Evolutionary conservation across 2,113 vertebrate species (phyloP), one percentile per base, ranked within the genome.

Genomic region (Podarcis cretensis): DNA sequence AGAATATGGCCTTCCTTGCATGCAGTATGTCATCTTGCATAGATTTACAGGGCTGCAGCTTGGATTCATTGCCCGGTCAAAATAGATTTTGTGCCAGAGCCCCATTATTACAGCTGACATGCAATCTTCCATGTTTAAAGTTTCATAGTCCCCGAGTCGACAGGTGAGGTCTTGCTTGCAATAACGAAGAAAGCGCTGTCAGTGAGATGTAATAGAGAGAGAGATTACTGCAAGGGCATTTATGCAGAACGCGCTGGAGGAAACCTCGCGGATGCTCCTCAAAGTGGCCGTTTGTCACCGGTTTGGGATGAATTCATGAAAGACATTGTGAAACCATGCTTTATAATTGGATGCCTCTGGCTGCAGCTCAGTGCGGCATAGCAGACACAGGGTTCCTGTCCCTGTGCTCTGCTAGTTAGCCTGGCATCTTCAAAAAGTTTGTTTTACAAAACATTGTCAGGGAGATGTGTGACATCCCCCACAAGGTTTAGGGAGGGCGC

Each of bases 151-250:
- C 13, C 82, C 57, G 43, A 23, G 68, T 7, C 8, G 43, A 84
- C 83, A 73, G 30, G 65, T 83, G 83, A 84, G 43, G 40, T 54
- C 68, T 73, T 20, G 68, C 43, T 57, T 84, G 83, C 83, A 84
- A 54, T 57, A 54, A 73, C 43, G 40, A 20, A 73, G 40, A 35
- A 73, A 13, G 18, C 3, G 23, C 68, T 21, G 18, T 54, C 68
- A 23, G 30, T 48, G 83, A 84, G 37, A n/a, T 73, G 68, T 32
- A 8, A 84, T 32, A 35, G 82, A 71, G n/a, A 84, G 30, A 30
- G 32, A 43, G 40, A 43, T 43, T 6, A 69, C 23, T 69, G 66
- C 68, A 54, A 27, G 27, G 40, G 25, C 9, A 71, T 54, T 71
- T 48, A 54, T 71, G 68, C 66, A 71, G 66, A 40, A 10, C n/a